Percentiles rank a stretch among this genome's conserved stretches.
Conservation (phyloP, 2,113 vertebrate genomes). For the Pluvialis apricaria region DNA sequence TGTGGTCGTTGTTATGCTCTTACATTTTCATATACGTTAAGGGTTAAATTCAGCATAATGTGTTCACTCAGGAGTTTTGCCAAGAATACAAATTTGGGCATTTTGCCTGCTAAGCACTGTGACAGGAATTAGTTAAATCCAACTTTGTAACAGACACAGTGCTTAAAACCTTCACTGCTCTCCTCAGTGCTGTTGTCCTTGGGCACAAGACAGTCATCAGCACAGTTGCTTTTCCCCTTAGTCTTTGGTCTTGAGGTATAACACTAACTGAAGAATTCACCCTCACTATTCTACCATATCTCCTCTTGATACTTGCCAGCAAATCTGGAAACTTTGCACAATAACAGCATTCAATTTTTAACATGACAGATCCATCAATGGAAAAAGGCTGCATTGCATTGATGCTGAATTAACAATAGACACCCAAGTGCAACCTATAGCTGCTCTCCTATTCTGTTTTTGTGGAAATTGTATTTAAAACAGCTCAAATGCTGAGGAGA, state of each 20-base stretch:
- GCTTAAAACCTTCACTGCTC: background rate
- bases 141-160: background rate
- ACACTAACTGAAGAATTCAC: background rate
- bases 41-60: background rate
- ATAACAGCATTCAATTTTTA: background rate
- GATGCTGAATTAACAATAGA: background rate
- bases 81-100: slow-evolving; percentile 5
- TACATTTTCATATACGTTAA: background rate
- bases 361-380: background rate
- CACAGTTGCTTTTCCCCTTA: background rate
- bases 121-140: slow-evolving; percentile 36
- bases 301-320: background rate
- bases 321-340: background rate
- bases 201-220: background rate
- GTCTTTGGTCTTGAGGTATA: background rate
- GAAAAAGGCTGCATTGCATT: background rate
- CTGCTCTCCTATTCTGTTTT: background rate
- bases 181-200: background rate
- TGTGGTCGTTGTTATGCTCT: background rate
- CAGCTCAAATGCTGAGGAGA: background rate
- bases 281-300: background rate
- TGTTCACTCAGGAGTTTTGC: background rate
- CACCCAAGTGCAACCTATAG: background rate
- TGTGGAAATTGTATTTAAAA: background rate
- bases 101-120: background rate